phyloP scores from a whole-genome alignment of 2,888 invertebrate species.

The Megastigmus dorsalis region DNA sequence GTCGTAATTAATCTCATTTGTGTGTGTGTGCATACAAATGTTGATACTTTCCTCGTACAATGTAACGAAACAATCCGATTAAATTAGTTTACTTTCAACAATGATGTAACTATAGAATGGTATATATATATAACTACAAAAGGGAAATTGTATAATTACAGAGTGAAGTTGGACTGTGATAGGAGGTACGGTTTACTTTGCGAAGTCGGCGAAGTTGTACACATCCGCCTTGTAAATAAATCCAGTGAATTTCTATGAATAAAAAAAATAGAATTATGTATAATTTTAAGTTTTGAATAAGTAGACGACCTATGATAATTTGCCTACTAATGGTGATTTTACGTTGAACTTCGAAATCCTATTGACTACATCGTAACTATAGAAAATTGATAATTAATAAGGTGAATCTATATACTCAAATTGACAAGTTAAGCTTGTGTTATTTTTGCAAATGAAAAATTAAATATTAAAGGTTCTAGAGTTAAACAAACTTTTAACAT shows the following conservation, averaged over 20 bases:
- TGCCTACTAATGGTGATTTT: neutral
- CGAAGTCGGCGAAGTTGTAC: neutral
- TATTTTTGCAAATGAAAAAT: neutral
- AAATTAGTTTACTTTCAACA: neutral
- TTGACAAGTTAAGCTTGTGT: neutral
- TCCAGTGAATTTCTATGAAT: neutral
- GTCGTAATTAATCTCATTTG: too few species aligned
- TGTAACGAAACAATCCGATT: neutral
- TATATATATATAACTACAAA: too few species aligned
- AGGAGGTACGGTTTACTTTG: conserved; percentile 5
- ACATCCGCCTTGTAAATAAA: conserved; percentile 19
- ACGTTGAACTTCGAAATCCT: neutral
- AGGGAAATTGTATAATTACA: neutral
- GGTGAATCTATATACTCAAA: neutral
- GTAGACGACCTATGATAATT: neutral
- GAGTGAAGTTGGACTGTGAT: conserved; percentile 31
- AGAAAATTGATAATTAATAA: neutral
- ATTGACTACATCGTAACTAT: neutral
- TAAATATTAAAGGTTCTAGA: neutral
- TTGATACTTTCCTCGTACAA: too few species aligned
- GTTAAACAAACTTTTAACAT: too few species aligned
- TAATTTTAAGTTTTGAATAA: too few species aligned
- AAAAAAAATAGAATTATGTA: neutral
- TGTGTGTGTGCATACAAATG: too few species aligned
- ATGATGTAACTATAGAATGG: too few species aligned